These are phyloP conservation scores for Trichosurus vulpecula DNA, from an alignment of 2,797 vertebrate species.

Conservation along the genomic window DNA sequence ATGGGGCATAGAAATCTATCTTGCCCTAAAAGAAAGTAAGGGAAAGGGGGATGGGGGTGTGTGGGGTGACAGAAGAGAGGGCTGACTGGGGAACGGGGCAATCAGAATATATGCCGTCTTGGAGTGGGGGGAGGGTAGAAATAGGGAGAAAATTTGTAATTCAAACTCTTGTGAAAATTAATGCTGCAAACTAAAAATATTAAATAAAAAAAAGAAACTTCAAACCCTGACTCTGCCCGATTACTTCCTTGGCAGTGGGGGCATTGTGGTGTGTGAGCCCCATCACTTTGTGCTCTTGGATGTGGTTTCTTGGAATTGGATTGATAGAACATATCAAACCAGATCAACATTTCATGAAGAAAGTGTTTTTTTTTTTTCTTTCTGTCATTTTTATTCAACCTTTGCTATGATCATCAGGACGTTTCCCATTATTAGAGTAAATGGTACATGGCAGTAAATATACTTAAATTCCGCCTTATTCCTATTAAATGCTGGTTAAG, in stretches of 20 bases:
- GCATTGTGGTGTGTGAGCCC: not conserved
- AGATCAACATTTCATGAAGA: conserved; percentile 20
- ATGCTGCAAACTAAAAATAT: too few species aligned
- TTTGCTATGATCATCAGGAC: not conserved
- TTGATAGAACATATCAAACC: not conserved
- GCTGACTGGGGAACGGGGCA: too few species aligned
- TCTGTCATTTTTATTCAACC: not conserved
- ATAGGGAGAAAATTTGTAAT: too few species aligned
- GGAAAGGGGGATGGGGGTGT: too few species aligned
- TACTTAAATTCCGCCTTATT: conserved; percentile 15
- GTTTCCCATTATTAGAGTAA: not conserved
- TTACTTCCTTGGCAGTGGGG: not conserved
- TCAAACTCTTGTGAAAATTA: too few species aligned
- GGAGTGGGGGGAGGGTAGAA: too few species aligned
- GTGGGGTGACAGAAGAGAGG: too few species aligned
- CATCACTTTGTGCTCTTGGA: not conserved
- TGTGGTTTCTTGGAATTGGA: not conserved
- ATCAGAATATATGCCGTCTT: too few species aligned
- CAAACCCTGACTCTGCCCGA: not conserved
- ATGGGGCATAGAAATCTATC: too few species aligned
- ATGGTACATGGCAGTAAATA: not conserved
- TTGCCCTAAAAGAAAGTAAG: too few species aligned
- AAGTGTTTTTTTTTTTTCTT: conserved; percentile 32
- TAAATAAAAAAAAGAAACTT: not conserved
- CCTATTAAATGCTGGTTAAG: not conserved